A percentile compares a stretch with the other conserved stretches of the same genome.
Conservation (phyloP, 2,797 vertebrate species). For the Ceyx erithaca region DNA sequence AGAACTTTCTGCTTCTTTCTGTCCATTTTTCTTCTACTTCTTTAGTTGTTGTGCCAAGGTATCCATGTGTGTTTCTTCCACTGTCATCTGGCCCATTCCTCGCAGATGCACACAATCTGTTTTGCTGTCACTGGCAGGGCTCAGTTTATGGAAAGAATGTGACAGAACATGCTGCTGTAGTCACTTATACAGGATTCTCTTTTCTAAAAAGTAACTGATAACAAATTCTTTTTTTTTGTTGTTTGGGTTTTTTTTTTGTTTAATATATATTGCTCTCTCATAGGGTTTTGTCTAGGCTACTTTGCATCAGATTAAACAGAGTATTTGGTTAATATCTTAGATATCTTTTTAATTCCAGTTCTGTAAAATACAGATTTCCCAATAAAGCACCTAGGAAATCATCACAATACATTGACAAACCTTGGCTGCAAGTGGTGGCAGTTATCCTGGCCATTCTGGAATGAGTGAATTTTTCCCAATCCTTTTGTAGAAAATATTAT, state of each 20-base stretch:
- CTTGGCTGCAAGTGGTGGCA: neutral
- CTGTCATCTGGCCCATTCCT: slow-evolving; percentile 95
- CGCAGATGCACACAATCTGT: slow-evolving; percentile 90
- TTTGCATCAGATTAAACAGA: neutral
- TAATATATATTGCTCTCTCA: neutral
- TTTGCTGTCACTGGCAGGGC: slow-evolving; percentile 86
- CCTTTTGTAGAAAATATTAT: neutral
- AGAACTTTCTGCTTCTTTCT: slow-evolving; percentile 80
- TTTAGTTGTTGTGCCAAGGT: slow-evolving; percentile 89
- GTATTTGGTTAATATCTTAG: neutral
- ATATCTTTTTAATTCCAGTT: neutral
- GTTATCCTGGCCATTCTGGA: neutral
- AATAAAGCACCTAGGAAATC: neutral
- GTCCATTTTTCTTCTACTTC: slow-evolving; percentile 78
- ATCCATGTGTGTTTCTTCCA: slow-evolving; percentile 90
- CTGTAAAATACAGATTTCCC: neutral
- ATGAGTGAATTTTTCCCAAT: neutral
- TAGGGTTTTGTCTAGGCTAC: neutral
- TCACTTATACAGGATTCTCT: slow-evolving; percentile 77
- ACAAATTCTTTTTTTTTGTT: slow-evolving; percentile 49
- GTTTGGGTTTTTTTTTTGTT: neutral
- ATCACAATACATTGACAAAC: neutral
- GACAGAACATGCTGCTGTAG: slow-evolving; percentile 84
- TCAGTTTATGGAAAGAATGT: slow-evolving; percentile 84
- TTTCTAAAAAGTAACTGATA: slow-evolving; percentile 73